Evolutionary conservation across 2,797 vertebrate species (phyloP), one percentile per base, ranked within the genome.

Genomic region (Oryzias dopingdopingensis): DNA sequence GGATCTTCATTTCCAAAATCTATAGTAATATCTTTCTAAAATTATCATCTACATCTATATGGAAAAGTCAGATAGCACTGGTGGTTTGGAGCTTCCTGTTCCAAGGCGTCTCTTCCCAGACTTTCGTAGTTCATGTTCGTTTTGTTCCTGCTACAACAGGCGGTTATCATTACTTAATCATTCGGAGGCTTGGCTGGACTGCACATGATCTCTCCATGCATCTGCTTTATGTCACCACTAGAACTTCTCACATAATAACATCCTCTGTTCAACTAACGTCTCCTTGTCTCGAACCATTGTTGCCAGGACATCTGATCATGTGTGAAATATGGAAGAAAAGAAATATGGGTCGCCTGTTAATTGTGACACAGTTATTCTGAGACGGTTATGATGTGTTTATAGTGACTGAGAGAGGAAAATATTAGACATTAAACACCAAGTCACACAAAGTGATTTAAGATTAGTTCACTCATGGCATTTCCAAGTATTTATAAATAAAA

Each of bases 381-480:
- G 47, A 42, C 42, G 43, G 65, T 75, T 66, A 76, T 70, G 63
- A 78, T 50, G 80, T 60, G 70, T 83, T 84, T 60, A 82, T 79
- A 53, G 64, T 66, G 41, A 15, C 24, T 14, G 32, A 23, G 50
- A 52, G 17, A 52, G 54, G 29, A 26, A 58, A 66, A 59, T 56
- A 20, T 43, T 42, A 54, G 59, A n/a, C 37, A 7, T 47, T 24
- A 47, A 64, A 70, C 40, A 54, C 18, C 24, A 63, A 50, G 14
- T 44, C 43, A 6, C 60, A 56, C 54, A 56, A 62, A 59, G 17
- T 42, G n/a, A 52, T 64, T 66, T 55, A 70, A 37, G 16, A 37
- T 41, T 15, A 62, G 64, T 81, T 65, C 13, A 51, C 4, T 37
- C 16, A 43, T 55, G 48, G 55, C 23, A 67, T 56, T 42, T 22